phyloP scores from a whole-genome alignment of 2,888 invertebrate genomes.

The Melieria omissa region DNA sequence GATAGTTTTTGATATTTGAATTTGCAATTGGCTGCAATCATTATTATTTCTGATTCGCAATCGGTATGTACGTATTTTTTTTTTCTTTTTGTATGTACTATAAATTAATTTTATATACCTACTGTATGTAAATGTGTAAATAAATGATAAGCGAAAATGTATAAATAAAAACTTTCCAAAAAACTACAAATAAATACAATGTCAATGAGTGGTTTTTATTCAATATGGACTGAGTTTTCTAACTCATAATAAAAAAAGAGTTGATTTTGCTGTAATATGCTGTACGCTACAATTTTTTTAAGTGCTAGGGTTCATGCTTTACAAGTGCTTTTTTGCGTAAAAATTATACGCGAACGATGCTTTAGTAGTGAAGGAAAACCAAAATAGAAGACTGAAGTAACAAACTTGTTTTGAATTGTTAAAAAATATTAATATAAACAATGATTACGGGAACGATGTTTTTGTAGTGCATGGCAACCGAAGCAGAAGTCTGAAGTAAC shows the following conservation, averaged over 20 bases:
- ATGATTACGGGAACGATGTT: background rate
- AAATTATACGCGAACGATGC: background rate
- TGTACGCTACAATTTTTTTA: background rate
- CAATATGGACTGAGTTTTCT: background rate
- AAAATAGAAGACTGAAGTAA: background rate
- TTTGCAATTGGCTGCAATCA: conserved; percentile 1
- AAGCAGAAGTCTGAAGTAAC: background rate
- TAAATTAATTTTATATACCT: conserved; percentile 35
- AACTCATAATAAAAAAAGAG: background rate
- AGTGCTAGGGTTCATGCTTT: background rate
- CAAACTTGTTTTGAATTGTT: background rate
- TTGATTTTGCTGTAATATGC: background rate
- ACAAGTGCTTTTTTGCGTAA: background rate
- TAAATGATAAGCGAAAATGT: conserved; percentile 39
- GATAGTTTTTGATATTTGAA: background rate
- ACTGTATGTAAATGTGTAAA: conserved; percentile 37
- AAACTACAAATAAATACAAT: background rate
- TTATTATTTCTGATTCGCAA: conserved; percentile 17
- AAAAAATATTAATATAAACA: background rate
- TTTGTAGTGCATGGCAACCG: background rate
- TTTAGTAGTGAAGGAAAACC: background rate
- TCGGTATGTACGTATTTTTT: conserved; percentile 28
- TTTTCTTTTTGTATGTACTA: conserved; percentile 32
- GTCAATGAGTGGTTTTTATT: background rate
- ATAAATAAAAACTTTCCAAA: conserved; percentile 13